These are phyloP conservation scores for Temnopleurus reevesii DNA, from an alignment of 53 echinoderm and acorn worm species.

Conservation along the genomic window DNA sequence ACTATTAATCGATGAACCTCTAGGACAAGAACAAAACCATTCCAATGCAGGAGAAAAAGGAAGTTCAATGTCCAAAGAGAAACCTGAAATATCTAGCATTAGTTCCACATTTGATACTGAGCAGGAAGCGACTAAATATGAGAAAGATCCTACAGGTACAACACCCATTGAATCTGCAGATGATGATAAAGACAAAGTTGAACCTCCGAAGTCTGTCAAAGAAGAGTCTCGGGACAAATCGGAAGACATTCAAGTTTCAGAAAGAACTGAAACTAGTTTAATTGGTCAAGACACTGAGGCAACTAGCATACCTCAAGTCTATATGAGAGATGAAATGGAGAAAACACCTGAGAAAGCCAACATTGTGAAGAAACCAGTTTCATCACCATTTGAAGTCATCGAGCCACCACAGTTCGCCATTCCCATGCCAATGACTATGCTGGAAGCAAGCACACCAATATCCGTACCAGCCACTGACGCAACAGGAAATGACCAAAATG, in stretches of 20 bases:
- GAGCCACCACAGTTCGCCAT: neutral
- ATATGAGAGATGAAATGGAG: neutral
- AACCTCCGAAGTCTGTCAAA: too few species aligned
- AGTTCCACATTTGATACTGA: neutral
- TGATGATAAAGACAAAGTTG: neutral
- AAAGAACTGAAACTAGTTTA: neutral
- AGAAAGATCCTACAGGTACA: too few species aligned
- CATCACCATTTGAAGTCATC: slow-evolving; percentile 6
- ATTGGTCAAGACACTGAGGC: neutral
- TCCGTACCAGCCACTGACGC: neutral
- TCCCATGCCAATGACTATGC: slow-evolving; percentile 53
- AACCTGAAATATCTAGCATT: too few species aligned
- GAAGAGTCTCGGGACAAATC: neutral
- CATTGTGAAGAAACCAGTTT: neutral
- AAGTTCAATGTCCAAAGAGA: neutral
- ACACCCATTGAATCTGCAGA: too few species aligned
- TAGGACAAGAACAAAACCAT: neutral
- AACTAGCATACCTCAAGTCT: neutral
- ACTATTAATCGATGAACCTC: slow-evolving; percentile 26
- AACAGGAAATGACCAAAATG: neutral
- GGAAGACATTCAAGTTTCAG: neutral
- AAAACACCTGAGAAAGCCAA: neutral
- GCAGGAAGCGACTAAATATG: neutral
- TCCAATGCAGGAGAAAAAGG: neutral
- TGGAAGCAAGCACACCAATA: slow-evolving; percentile 18